These are phyloP conservation scores for Jacana jacana DNA, from an alignment of 2,113 vertebrate genomes.

Conservation along the genomic window DNA sequence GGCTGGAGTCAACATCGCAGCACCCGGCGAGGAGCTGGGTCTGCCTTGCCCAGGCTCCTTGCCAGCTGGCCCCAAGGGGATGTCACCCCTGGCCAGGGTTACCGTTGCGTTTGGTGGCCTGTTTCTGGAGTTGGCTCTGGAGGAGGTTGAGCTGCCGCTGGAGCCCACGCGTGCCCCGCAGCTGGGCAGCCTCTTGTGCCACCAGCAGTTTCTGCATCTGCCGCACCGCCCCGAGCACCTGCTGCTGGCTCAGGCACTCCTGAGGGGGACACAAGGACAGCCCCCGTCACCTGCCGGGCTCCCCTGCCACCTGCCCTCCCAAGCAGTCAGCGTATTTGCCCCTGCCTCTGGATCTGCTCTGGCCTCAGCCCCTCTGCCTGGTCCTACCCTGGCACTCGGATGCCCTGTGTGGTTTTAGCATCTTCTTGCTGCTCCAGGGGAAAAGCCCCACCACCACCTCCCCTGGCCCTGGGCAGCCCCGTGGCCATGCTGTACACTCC, in stretches of 20 bases:
- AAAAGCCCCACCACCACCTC: background rate
- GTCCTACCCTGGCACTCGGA: fast-evolving
- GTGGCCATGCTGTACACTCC: fast-evolving
- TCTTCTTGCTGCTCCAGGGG: background rate
- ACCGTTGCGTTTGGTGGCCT: slow-evolving; percentile 73
- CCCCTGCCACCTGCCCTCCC: background rate
- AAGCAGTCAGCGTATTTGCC: background rate
- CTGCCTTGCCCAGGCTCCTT: background rate
- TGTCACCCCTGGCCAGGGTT: background rate
- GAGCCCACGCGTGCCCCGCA: slow-evolving; percentile 73
- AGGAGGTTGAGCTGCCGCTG: slow-evolving; percentile 82
- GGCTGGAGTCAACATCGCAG: background rate
- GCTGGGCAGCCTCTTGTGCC: slow-evolving; percentile 79
- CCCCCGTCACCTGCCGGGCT: fast-evolving
- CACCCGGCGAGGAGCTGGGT: background rate
- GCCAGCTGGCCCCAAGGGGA: fast-evolving
- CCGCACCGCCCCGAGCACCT: slow-evolving; percentile 71
- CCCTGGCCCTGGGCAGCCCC: background rate
- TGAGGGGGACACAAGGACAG: background rate
- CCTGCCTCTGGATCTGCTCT: background rate
- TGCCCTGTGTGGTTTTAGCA: background rate
- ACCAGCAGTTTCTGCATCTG: slow-evolving; percentile 86
- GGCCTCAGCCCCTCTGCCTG: background rate
- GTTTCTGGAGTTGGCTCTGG: slow-evolving; percentile 67
- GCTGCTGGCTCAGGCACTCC: slow-evolving; percentile 79